Base-by-base conservation (phyloP, 2,888 invertebrate genomes). In the Lasioglossum morio region DNA sequence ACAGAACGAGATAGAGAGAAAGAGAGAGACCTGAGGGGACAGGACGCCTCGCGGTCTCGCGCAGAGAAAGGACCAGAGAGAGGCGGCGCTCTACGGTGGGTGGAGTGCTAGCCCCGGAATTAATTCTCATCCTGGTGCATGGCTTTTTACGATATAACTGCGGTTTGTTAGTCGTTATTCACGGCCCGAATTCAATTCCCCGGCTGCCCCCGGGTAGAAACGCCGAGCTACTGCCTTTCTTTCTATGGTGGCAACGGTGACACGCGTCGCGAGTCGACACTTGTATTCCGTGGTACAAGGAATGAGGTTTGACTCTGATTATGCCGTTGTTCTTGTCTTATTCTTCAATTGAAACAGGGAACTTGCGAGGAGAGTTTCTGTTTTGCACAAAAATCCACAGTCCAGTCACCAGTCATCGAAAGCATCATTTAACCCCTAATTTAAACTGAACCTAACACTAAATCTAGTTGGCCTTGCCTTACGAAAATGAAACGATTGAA, bases 151-250 rank as follows among this genome's bases (percentile, higher is more conserved):
- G 93, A 94, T 94, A 95, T 94, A 95, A 95, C 94, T 94, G 94
- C 93, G 94, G 94, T 94, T 95, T 94, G 94, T 95, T 95, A 95
- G 95, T 92, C 94, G 94, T 95, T 94, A 95, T 95, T 95, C 94
- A 94, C 92, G 90, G 91, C 87, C 90, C 91, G 92, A 93, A 95
- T 95, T 94, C 92, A 94, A 94, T 94, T 94, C 93, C 73, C 79
- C 77, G 83, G 81, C 78, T 86, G 72, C 79, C 84, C n/a, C 79
- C 81, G 80, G 72, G 72, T 46, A 76, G 88, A 82, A 88, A 82
- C 69, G 73, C 75, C 83, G 43, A 53, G 77, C 40, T 10, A 37
- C 48, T 74, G 30, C 57, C 46, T 79, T 77, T 19, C 75, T 85
- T 79, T 77, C 80, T 83, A 30, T 63, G 30, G 66, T 57, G 57